A percentile compares a stretch with the other conserved stretches of the same genome.
phyloP scores from a whole-genome alignment of 1,140 invertebrate species.

The Euura lappo region DNA sequence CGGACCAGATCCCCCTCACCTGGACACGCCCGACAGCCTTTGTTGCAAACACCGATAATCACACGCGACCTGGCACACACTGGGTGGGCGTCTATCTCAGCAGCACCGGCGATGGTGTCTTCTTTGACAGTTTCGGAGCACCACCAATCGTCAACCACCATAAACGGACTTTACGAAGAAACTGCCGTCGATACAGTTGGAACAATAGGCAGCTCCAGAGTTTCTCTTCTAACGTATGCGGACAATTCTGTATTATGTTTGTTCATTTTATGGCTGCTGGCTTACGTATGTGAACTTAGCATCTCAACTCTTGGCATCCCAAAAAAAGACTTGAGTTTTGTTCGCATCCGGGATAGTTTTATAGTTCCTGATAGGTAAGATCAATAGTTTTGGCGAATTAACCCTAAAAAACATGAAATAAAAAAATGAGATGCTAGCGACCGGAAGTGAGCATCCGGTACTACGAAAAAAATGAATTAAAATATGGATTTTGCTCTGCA shows the following conservation, averaged over 20 bases:
- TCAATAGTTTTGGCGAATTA: too few relatives aligned
- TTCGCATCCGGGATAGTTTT: too few relatives aligned
- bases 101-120: slow-evolving; percentile 19
- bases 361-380: too few relatives aligned
- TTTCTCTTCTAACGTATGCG: slow-evolving; percentile 13
- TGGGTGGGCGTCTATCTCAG: slow-evolving; percentile 25
- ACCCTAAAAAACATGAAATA: too few relatives aligned
- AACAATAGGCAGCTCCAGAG: slow-evolving; percentile 11
- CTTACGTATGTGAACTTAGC: too few relatives aligned
- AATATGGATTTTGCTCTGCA: too few relatives aligned
- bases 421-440: too few relatives aligned
- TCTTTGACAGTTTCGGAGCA: slow-evolving; percentile 26
- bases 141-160: slow-evolving; percentile 22
- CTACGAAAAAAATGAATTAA: too few relatives aligned
- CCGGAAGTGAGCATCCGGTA: too few relatives aligned
- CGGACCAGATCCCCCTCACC: slow-evolving; percentile 20
- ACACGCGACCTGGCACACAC: slow-evolving; percentile 21
- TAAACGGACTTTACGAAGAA: slow-evolving; percentile 13
- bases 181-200: slow-evolving; percentile 18
- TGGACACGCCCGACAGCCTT: slow-evolving; percentile 13
- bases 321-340: too few relatives aligned
- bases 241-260: slow-evolving; percentile 26
- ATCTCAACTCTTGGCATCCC: too few relatives aligned
- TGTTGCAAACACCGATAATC: slow-evolving; percentile 23
- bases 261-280: slow-evolving; percentile 20